Evolutionary conservation across 1,140 invertebrate genomes (phyloP), one percentile per base, ranked within the genome.

Genomic region (Apis mellifera): DNA sequence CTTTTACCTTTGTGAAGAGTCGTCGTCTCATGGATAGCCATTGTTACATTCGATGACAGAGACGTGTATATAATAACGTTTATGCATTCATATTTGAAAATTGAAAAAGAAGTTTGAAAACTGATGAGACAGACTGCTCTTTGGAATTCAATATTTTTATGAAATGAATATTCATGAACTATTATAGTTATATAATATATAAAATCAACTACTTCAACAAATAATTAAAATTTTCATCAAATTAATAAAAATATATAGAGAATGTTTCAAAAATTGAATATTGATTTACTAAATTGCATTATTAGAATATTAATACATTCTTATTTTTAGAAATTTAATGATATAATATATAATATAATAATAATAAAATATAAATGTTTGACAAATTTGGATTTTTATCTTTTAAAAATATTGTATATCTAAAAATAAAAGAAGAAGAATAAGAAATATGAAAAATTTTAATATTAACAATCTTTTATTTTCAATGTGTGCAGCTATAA

Each of bases 21-120:
- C 55, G 55, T 75, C 32, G 59, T 75, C 48, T 64, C 73, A 52
- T 75, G n/a, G 73, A 62, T 52, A n/a, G 17, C 62, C 64, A 76
- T 76, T 76, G 74, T 76, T 26, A 26, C 72, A n/a, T 59, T 62
- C 72, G n/a, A 62, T 62, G 42, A 17, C 54, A 42, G 8, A 50
- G 42, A n/a, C 17, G 17, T 26, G 52, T 54, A 19, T 32, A 55
- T 7, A 21, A 1, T 62, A 12, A 62, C n/a, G 5, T 59, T 4
- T 59, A 54, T 13, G 11, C 23, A 21, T 26, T 26, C 52, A 13
- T 21, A 9, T 54, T 72, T 55, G 19, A 72, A 55, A 32, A 72
- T 72, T 57, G 52, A 42, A 42, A 72, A 57, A 13, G 19, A 9
- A 55, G 70, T 19, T 42, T n/a, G 48, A 50, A 50, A 50, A 69